phyloP scores from a whole-genome alignment of 1,140 invertebrate species.

The Hermetia illucens region DNA sequence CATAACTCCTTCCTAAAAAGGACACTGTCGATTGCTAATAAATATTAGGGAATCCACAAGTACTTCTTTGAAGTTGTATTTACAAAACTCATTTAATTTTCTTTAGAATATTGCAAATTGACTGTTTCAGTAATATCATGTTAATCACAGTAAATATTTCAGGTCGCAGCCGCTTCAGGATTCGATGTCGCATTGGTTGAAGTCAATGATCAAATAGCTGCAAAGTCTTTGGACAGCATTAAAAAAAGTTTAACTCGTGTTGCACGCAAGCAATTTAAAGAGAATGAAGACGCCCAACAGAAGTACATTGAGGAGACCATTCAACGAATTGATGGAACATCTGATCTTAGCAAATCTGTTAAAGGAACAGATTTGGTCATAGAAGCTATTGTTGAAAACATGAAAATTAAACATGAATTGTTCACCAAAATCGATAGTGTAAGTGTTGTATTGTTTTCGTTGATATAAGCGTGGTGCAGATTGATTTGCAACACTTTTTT shows the following conservation, averaged over 20 bases:
- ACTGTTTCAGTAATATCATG: not conserved
- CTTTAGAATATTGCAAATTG: too few relatives aligned
- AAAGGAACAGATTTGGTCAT: slow-evolving; percentile 62
- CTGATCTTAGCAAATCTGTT: slow-evolving; percentile 43
- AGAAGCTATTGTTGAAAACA: slow-evolving; percentile 79
- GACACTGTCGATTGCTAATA: too few relatives aligned
- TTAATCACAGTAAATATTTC: slow-evolving; percentile 14
- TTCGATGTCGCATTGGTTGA: slow-evolving; percentile 66
- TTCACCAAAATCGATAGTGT: slow-evolving; percentile 48
- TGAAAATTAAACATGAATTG: slow-evolving; percentile 63
- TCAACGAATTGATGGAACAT: slow-evolving; percentile 42
- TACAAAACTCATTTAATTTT: too few relatives aligned
- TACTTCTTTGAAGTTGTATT: too few relatives aligned
- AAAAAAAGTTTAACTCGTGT: slow-evolving; percentile 53
- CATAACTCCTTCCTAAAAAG: too few relatives aligned
- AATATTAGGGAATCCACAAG: too few relatives aligned
- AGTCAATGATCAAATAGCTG: slow-evolving; percentile 47
- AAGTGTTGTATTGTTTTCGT: slow-evolving; percentile 10
- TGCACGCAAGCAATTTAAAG: slow-evolving; percentile 66
- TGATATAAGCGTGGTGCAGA: not conserved
- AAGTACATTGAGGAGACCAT: slow-evolving; percentile 51
- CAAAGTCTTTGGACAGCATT: slow-evolving; percentile 55
- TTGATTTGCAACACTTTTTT: slow-evolving; percentile 9
- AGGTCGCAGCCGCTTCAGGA: slow-evolving; percentile 66
- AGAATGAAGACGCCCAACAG: slow-evolving; percentile 43